phyloP scores from a whole-genome alignment of 2,888 invertebrate species.

The Nyleta sp. region DNA sequence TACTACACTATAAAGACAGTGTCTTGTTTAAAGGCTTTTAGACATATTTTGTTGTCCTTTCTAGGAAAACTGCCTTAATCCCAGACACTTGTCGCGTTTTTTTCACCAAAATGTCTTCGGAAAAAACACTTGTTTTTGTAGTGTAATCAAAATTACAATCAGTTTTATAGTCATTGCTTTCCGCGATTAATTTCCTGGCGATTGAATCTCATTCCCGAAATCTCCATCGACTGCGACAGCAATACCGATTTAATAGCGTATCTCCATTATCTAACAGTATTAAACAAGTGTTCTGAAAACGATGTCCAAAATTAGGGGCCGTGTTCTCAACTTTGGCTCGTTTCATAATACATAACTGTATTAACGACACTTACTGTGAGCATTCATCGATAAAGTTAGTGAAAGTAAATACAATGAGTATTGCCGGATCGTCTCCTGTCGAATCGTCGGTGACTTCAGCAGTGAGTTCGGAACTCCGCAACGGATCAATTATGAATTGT shows the following conservation, averaged over 20 bases:
- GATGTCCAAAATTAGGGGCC: slow-evolving; percentile 2
- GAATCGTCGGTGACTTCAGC: slow-evolving; percentile 30
- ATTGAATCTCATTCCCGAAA: no score
- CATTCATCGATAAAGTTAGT: slow-evolving; percentile 41
- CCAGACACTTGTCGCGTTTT: no score
- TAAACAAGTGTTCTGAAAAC: slow-evolving; percentile 3
- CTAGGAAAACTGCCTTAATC: no score
- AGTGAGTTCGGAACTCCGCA: slow-evolving; percentile 49
- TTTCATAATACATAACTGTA: slow-evolving; percentile 30
- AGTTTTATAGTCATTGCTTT: no score
- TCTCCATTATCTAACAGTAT: slow-evolving; percentile 1
- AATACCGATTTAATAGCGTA: not conserved
- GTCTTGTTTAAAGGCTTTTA: no score
- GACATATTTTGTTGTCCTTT: no score
- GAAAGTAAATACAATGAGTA: slow-evolving; percentile 47
- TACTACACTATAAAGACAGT: no score
- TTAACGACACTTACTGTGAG: slow-evolving; percentile 38
- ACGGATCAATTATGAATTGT: slow-evolving; percentile 65
- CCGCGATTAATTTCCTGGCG: no score
- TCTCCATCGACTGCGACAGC: no score
- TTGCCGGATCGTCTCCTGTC: slow-evolving; percentile 24
- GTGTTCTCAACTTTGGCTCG: not conserved
- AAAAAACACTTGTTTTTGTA: no score
- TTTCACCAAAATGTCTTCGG: no score
- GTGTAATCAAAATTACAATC: no score